Percentiles rank a stretch among this genome's conserved stretches.
Evolutionary conservation across 2,113 vertebrate genomes (phyloP).

Genomic region (Uria aalge): DNA sequence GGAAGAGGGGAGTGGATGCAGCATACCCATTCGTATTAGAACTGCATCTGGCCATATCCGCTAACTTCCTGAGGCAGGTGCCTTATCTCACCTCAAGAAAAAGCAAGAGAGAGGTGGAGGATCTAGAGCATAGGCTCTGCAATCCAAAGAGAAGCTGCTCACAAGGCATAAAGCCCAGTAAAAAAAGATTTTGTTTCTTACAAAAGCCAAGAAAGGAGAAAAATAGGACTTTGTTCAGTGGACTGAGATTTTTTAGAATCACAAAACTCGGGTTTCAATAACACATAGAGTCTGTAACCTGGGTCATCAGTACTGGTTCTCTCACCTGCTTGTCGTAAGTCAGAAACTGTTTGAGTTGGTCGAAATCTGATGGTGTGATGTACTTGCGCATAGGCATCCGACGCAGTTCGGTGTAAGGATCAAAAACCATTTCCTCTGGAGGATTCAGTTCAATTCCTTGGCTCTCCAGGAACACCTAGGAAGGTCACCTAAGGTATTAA

Average conservation of each 20-base stretch:
- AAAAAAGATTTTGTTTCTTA: background rate
- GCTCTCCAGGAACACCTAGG: slow-evolving; percentile 89
- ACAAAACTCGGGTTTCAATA: background rate
- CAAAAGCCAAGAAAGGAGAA: background rate
- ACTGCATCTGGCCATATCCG: background rate
- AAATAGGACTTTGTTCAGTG: background rate
- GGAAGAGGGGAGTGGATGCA: background rate
- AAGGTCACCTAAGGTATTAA: background rate
- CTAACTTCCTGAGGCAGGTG: background rate
- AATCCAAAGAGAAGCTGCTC: background rate
- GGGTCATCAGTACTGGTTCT: background rate
- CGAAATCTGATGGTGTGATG: slow-evolving; percentile 69
- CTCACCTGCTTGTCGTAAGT: slow-evolving; percentile 88
- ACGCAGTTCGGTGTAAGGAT: slow-evolving; percentile 78
- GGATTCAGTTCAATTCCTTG: slow-evolving; percentile 89
- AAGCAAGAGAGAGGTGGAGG: background rate
- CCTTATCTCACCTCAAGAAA: background rate
- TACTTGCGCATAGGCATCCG: slow-evolving; percentile 46
- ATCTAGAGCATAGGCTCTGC: background rate
- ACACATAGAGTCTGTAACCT: background rate
- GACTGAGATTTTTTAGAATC: background rate
- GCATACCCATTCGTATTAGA: background rate
- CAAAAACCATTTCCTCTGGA: slow-evolving; percentile 78
- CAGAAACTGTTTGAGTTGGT: slow-evolving; percentile 83
- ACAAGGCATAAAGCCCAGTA: background rate